Evolutionary conservation across 2,797 vertebrate genomes (phyloP).

Genomic region (Hemibagrus guttatus): DNA sequence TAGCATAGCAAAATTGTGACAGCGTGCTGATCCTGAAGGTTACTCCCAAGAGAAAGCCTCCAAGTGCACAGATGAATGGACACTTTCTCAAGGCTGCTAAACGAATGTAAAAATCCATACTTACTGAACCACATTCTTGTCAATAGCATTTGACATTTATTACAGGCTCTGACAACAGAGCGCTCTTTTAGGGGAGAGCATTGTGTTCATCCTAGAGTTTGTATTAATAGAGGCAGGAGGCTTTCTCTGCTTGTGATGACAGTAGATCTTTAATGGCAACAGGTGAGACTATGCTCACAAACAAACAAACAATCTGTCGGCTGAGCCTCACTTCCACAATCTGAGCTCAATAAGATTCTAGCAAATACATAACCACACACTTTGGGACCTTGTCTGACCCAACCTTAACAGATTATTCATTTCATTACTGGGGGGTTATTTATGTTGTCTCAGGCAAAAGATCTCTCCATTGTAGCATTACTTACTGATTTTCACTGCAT

Average conservation of each 20-base stretch:
- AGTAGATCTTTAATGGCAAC: constrained; percentile 36
- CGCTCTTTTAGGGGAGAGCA: constrained; percentile 30
- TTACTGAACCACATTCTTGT: constrained; percentile 53
- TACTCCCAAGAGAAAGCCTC: constrained; percentile 26
- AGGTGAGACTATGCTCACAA: constrained; percentile 21
- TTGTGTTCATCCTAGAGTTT: constrained; percentile 46
- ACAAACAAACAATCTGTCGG: neutral
- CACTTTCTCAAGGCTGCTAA: constrained; percentile 52
- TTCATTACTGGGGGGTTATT: neutral
- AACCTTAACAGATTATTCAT: neutral
- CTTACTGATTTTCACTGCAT: neutral
- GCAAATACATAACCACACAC: neutral
- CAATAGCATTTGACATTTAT: constrained; percentile 63
- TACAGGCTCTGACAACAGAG: constrained; percentile 40
- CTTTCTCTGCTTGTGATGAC: constrained; percentile 40
- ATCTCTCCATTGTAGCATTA: neutral
- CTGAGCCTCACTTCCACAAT: neutral
- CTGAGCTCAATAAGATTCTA: constrained; percentile 2
- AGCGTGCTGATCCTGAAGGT: constrained; percentile 41
- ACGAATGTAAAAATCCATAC: constrained; percentile 61
- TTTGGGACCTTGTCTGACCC: neutral
- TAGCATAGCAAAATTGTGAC: constrained; percentile 46
- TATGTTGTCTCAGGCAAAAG: neutral
- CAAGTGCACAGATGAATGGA: constrained; percentile 43
- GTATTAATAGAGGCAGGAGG: constrained; percentile 50